Evolutionary conservation across 2,888 invertebrate genomes (phyloP).

Genomic region (Sphecodes monilicornis): DNA sequence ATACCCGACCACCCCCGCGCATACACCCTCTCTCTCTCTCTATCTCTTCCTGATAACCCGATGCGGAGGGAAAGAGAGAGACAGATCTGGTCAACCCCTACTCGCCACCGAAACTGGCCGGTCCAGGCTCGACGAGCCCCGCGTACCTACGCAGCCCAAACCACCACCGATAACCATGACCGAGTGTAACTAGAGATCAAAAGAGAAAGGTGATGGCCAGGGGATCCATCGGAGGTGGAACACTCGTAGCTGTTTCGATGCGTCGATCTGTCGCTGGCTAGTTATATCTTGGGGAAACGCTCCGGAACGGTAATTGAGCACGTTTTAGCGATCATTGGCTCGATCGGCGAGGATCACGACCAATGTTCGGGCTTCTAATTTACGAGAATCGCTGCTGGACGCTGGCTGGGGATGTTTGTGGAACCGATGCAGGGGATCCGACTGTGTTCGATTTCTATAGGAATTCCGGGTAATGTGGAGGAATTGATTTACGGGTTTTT

Average conservation of each 20-base stretch:
- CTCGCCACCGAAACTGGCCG: conserved; percentile 41
- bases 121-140: conserved; percentile 38
- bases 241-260: not conserved
- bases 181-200: conserved; percentile 36
- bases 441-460: not conserved
- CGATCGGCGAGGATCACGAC: not conserved
- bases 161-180: conserved; percentile 55
- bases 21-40: not conserved
- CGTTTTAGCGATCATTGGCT: conserved; percentile 32
- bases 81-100: conserved; percentile 19
- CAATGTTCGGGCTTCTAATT: conserved; percentile 28
- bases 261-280: not conserved
- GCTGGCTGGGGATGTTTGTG: not conserved
- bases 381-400: conserved; percentile 9
- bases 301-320: conserved; percentile 2
- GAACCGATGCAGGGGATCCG: not conserved
- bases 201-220: not conserved
- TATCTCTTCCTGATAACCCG: not conserved
- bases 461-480: not conserved
- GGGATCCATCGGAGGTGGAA: not conserved
- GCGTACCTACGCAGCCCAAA: conserved; percentile 56
- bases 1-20: conserved; percentile 49
- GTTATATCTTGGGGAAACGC: not conserved
- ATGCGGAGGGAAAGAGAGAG: not conserved
- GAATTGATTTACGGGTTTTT: not conserved